Percentiles rank a stretch among this genome's conserved stretches.
phyloP scores from a whole-genome alignment of 2,113 vertebrate genomes.

The Baryphthengus martii region DNA sequence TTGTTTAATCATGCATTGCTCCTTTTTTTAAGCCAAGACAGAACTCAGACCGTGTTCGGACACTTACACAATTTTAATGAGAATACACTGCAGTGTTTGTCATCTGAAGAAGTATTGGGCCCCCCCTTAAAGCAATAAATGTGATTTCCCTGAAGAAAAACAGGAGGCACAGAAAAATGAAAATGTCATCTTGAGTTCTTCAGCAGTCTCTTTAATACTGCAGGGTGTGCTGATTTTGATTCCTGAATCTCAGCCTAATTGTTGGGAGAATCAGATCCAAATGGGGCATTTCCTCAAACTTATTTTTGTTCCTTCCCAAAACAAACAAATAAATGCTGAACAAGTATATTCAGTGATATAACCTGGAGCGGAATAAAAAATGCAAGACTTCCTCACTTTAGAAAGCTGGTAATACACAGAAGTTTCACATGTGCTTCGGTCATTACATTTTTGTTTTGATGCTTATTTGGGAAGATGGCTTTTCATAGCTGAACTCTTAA shows the following conservation, averaged over 20 bases:
- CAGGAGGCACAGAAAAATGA: neutral
- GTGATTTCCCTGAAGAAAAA: conserved; percentile 38
- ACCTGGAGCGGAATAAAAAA: conserved; percentile 17
- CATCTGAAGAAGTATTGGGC: conserved; percentile 2
- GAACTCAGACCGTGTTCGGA: neutral
- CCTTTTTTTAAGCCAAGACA: neutral
- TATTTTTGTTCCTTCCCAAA: conserved; percentile 14
- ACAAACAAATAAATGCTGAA: conserved; percentile 23
- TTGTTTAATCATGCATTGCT: neutral
- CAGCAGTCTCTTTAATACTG: conserved; percentile 26
- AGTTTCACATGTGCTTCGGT: neutral
- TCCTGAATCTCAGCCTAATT: conserved; percentile 27
- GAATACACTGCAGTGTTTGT: conserved; percentile 49
- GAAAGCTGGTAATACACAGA: neutral
- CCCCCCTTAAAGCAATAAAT: neutral
- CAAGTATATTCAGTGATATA: neutral
- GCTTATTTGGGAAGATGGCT: neutral
- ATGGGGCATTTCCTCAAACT: neutral
- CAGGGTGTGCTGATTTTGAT: conserved; percentile 24
- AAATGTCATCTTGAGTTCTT: conserved; percentile 10
- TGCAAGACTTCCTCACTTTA: neutral
- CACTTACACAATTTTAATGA: conserved; percentile 33
- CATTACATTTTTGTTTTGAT: neutral
- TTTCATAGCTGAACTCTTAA: neutral
- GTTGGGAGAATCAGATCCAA: conserved; percentile 7